Percentiles rank a stretch among this genome's conserved stretches.
phyloP scores from a whole-genome alignment of 2,797 vertebrate genomes.

The Lepilemur ruficaudatus region DNA sequence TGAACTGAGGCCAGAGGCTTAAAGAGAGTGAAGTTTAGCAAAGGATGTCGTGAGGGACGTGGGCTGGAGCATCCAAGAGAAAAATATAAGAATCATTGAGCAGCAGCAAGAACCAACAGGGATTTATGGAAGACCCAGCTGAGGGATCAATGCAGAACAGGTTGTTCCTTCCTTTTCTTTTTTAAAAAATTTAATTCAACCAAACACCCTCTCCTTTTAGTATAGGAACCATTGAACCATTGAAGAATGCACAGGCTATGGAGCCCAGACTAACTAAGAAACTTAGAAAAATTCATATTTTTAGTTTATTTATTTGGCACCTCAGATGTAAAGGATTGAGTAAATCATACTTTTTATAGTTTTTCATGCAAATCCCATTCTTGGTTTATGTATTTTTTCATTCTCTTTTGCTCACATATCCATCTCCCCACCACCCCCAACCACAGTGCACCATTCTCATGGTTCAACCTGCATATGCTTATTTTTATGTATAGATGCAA shows the following conservation, averaged over 20 bases:
- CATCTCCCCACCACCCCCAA: background rate
- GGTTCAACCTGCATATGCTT: background rate
- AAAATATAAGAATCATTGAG: background rate
- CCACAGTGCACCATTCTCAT: background rate
- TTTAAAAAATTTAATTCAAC: background rate
- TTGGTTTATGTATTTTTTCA: background rate
- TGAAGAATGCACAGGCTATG: background rate
- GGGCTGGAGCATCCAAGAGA: background rate
- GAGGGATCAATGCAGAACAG: background rate
- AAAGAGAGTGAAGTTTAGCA: background rate
- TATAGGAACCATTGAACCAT: background rate
- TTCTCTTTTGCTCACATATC: background rate
- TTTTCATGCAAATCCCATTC: background rate
- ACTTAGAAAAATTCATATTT: background rate
- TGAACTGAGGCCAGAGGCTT: background rate
- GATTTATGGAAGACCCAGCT: background rate
- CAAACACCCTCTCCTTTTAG: background rate
- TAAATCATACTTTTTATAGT: background rate
- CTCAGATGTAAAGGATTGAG: background rate
- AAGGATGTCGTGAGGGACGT: background rate
- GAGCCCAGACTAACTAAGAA: background rate
- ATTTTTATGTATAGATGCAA: constrained; percentile 39
- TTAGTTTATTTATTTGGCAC: background rate
- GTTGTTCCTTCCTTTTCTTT: background rate
- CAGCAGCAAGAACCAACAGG: background rate